These are phyloP conservation scores for Aplysina aerophoba DNA, from an alignment of 37 sponge, comb jelly and placozoan genomes.

Conservation along the genomic window DNA sequence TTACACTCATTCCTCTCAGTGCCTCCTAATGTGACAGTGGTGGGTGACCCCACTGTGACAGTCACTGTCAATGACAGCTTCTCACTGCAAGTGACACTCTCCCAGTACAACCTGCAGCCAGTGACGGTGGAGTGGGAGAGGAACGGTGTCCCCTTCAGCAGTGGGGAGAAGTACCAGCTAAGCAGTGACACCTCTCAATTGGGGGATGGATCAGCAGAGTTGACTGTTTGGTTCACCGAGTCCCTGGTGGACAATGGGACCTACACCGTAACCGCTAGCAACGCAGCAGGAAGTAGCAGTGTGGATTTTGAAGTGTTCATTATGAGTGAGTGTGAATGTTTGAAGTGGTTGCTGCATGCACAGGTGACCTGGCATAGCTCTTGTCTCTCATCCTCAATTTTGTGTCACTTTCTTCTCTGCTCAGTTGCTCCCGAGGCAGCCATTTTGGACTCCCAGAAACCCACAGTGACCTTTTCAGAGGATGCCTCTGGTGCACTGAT, in stretches of 20 bases:
- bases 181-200: neutral
- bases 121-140: conserved; percentile 27
- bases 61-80: conserved; percentile 26
- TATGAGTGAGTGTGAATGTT: neutral
- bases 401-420: too few species aligned
- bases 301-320: neutral
- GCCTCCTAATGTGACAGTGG: conserved; percentile 7
- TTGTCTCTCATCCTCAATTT: too few species aligned
- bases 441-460: too few species aligned
- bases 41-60: neutral
- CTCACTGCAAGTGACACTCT: conserved; percentile 14
- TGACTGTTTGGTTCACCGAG: neutral
- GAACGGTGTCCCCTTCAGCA: neutral
- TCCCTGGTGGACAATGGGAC: conserved; percentile 28
- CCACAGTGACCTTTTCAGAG: too few species aligned
- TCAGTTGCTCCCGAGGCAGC: too few species aligned
- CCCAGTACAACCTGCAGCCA: conserved; percentile 42
- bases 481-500: too few species aligned
- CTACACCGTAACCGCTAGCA: conserved; percentile 31
- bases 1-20: neutral
- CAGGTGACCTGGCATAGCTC: too few species aligned
- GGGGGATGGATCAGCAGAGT: conserved; percentile 8
- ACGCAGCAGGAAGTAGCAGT: conserved; percentile 27
- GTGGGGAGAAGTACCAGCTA: neutral
- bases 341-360: too few species aligned